phyloP scores from a whole-genome alignment of 2,797 vertebrate species.

The Crocidura indochinensis region DNA sequence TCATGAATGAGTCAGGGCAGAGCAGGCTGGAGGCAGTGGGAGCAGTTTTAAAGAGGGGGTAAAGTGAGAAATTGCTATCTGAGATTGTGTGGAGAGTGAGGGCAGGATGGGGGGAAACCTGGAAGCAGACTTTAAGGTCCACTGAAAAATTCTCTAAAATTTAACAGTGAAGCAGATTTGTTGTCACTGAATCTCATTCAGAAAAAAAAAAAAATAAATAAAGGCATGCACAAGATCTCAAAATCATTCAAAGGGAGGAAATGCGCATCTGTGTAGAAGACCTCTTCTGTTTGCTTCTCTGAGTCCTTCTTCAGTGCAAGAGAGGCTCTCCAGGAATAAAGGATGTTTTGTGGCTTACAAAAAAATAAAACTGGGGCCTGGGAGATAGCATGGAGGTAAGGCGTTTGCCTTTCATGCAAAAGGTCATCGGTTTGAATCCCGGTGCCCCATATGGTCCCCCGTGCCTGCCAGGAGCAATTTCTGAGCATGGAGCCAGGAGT shows the following conservation, averaged over 20 bases:
- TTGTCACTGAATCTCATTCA: constrained; percentile 24
- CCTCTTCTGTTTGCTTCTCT: constrained; percentile 44
- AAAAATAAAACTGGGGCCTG: too few species aligned
- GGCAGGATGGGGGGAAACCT: not conserved
- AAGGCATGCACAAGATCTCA: not conserved
- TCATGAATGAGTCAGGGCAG: too few species aligned
- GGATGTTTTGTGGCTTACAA: not conserved
- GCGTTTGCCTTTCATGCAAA: too few species aligned
- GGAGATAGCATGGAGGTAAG: too few species aligned
- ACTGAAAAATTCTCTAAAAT: not conserved
- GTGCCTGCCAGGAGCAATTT: too few species aligned
- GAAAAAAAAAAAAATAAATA: not conserved
- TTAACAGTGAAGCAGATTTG: not conserved
- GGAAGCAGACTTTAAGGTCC: not conserved
- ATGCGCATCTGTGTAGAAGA: constrained; percentile 8
- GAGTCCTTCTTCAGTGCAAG: constrained; percentile 55
- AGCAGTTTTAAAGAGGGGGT: not conserved
- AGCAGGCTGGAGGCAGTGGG: too few species aligned
- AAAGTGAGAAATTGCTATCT: not conserved
- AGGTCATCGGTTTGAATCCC: too few species aligned
- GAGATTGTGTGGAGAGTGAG: too few species aligned
- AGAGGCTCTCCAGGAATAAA: constrained; percentile 50
- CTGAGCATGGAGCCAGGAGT: too few species aligned
- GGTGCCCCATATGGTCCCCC: too few species aligned
- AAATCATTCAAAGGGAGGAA: not conserved